phyloP scores from a whole-genome alignment of 1,140 invertebrate species.

The Chrysopa pallens region DNA sequence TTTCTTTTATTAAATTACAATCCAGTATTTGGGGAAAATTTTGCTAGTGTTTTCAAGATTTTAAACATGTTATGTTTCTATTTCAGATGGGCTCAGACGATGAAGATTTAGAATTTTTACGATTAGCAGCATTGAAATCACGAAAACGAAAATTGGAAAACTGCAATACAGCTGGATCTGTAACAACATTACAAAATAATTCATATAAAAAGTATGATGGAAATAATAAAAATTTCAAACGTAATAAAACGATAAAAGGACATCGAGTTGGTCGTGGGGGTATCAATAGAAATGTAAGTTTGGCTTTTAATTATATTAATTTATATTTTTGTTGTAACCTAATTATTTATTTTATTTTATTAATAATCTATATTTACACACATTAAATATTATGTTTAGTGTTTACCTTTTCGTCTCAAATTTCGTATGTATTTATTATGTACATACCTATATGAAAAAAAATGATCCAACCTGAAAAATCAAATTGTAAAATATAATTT shows the following conservation, averaged over 20 bases:
- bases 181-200: background rate
- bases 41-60: too few species aligned
- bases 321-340: background rate
- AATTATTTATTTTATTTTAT: too few species aligned
- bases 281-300: background rate
- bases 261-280: background rate
- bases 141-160: constrained; percentile 11
- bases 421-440: too few species aligned
- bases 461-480: too few species aligned
- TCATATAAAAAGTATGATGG: background rate
- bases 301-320: background rate
- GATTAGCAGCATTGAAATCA: constrained; percentile 18
- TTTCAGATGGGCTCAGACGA: constrained; percentile 10
- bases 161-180: background rate
- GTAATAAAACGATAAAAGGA: background rate
- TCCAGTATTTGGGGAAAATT: too few species aligned
- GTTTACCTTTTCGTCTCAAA: too few species aligned
- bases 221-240: constrained; percentile 2
- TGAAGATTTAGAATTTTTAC: constrained; percentile 19
- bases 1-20: too few species aligned
- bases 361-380: too few species aligned
- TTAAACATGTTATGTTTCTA: background rate
- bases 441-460: too few species aligned
- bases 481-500: too few species aligned
- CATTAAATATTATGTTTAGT: too few species aligned